These are phyloP conservation scores for Steinernema hermaphroditum DNA, from an alignment of 2,888 invertebrate species.

Conservation along the genomic window DNA sequence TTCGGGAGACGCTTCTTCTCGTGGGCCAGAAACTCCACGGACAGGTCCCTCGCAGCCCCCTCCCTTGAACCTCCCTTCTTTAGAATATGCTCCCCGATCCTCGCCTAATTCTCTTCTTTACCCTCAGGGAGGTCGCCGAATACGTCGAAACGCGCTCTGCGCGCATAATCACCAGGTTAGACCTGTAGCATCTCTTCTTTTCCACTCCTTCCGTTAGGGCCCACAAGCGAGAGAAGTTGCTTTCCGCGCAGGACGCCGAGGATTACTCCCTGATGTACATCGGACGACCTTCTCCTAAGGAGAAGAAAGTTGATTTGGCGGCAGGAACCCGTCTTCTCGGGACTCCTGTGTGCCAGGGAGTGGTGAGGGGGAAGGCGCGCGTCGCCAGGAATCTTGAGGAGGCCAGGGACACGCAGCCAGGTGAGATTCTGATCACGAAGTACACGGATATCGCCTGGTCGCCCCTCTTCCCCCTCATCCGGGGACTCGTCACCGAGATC, in stretches of 20 bases:
- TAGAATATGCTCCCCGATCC: conserved; percentile 14
- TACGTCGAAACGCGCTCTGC: conserved; percentile 44
- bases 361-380: conserved; percentile 75
- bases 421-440: conserved; percentile 68
- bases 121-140: conserved; percentile 67
- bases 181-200: too few relatives aligned
- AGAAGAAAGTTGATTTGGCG: conserved; percentile 33
- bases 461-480: conserved; percentile 69
- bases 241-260: conserved; percentile 3
- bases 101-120: conserved; percentile 68
- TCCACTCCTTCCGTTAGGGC: too few relatives aligned
- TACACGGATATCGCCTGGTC: conserved; percentile 70
- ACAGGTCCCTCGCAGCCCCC: conserved; percentile 34
- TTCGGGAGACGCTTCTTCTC: conserved; percentile 41
- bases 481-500: conserved; percentile 69
- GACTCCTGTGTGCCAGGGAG: conserved; percentile 77
- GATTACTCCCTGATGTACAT: conserved; percentile 31
- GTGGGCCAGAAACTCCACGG: conserved; percentile 43
- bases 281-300: conserved; percentile 31
- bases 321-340: conserved; percentile 69
- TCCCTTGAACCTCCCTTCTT: too few relatives aligned
- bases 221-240: conserved; percentile 32
- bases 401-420: conserved; percentile 70
- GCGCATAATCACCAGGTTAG: conserved; percentile 45
- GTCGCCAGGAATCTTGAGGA: conserved; percentile 76